phyloP scores from a whole-genome alignment of 1,140 invertebrate species.

The Lucilia sericata region DNA sequence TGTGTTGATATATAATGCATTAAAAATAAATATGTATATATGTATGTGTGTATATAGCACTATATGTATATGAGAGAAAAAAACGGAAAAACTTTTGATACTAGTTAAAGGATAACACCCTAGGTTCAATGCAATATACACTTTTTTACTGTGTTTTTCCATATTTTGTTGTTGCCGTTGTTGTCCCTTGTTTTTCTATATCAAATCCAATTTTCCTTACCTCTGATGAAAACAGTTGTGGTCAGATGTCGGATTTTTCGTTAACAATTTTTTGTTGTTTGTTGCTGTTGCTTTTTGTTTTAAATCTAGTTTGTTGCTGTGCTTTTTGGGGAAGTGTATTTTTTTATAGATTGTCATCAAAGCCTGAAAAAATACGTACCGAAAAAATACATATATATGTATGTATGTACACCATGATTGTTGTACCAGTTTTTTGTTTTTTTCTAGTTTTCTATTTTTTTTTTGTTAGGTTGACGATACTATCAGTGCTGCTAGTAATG shows the following conservation, averaged over 20 bases:
- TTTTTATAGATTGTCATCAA: conserved; percentile 32
- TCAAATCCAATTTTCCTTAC: conserved; percentile 43
- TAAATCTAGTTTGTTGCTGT: background rate
- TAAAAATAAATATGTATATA: background rate
- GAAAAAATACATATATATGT: background rate
- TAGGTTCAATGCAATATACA: background rate
- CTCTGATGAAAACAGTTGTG: conserved; percentile 44
- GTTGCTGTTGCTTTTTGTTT: background rate
- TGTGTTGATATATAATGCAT: background rate
- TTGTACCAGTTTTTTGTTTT: conserved; percentile 5
- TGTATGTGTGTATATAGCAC: background rate
- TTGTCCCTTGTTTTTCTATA: conserved; percentile 23
- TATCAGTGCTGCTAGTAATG: background rate
- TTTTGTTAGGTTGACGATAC: background rate
- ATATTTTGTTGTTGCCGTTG: background rate
- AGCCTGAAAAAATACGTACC: background rate
- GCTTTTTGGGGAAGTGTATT: too few relatives aligned
- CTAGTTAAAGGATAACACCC: conserved; percentile 29
- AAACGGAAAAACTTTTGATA: conserved; percentile 5
- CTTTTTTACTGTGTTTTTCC: background rate
- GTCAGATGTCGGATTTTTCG: conserved; percentile 37
- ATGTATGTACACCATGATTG: background rate
- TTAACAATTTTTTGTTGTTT: background rate
- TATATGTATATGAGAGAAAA: background rate
- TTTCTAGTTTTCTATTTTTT: too few relatives aligned